These are phyloP conservation scores for Muricea muricata DNA, from an alignment of 92 coral and sea anemone species.

Conservation along the genomic window DNA sequence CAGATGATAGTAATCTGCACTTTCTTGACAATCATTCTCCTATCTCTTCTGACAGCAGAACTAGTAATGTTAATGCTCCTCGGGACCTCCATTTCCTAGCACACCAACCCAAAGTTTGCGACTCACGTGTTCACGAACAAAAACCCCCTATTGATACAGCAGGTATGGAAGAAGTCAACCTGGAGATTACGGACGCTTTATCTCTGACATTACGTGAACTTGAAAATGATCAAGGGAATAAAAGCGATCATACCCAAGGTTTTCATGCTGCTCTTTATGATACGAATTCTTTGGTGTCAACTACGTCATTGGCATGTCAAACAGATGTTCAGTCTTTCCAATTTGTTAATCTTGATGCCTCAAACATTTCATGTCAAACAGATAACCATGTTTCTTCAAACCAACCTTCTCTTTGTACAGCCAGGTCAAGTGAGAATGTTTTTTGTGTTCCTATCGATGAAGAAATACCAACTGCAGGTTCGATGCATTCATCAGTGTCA, in stretches of 20 bases:
- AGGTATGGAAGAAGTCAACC: background rate
- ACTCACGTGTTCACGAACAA: background rate
- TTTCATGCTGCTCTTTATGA: background rate
- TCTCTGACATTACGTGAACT: background rate
- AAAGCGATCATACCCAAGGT: background rate
- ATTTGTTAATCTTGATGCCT: background rate
- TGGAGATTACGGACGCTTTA: background rate
- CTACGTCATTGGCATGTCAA: background rate
- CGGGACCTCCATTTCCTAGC: background rate
- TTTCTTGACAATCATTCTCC: background rate
- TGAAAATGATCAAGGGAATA: background rate
- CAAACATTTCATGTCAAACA: background rate
- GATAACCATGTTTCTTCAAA: background rate
- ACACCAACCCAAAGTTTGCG: background rate
- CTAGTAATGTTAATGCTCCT: background rate
- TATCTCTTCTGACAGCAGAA: background rate
- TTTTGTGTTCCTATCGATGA: background rate
- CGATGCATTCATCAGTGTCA: background rate
- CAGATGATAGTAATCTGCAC: background rate
- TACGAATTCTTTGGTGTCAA: background rate
- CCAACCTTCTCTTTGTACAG: background rate
- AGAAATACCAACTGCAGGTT: background rate
- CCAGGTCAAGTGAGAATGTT: constrained; percentile 1
- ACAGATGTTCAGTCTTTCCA: background rate
- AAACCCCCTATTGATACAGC: background rate